Evolutionary conservation across 2,797 vertebrate genomes (phyloP).

Genomic region (Sphenopsis melanotis): DNA sequence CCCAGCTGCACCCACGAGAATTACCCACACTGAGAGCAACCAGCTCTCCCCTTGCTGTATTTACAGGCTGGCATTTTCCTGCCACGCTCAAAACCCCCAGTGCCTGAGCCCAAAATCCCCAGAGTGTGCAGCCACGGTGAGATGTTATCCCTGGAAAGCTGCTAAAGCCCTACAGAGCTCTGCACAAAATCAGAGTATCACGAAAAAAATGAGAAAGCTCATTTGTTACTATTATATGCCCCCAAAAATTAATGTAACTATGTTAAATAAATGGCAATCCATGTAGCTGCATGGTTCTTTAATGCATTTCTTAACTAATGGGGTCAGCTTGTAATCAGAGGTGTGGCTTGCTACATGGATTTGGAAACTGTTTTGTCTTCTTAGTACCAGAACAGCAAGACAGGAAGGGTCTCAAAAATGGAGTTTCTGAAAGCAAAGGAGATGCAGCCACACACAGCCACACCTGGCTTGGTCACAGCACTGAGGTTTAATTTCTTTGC

Average conservation of each 20-base stretch:
- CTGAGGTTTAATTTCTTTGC: background rate
- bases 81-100: rapidly evolving
- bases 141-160: background rate
- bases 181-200: background rate
- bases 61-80: background rate
- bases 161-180: background rate
- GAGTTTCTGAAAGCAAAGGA: background rate
- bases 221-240: background rate
- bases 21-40: background rate
- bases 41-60: rapidly evolving
- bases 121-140: background rate
- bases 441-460: background rate
- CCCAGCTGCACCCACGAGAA: background rate
- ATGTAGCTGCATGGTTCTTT: background rate
- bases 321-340: background rate
- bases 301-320: background rate
- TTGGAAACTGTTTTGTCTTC: background rate
- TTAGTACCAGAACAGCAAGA: background rate
- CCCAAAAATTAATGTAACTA: background rate
- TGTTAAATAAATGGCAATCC: background rate
- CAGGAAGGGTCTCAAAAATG: background rate
- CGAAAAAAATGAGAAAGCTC: background rate
- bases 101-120: background rate
- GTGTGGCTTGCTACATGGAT: background rate
- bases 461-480: background rate